Evolutionary conservation across 2,888 invertebrate genomes (phyloP).

Genomic region (Sisyra terminalis): DNA sequence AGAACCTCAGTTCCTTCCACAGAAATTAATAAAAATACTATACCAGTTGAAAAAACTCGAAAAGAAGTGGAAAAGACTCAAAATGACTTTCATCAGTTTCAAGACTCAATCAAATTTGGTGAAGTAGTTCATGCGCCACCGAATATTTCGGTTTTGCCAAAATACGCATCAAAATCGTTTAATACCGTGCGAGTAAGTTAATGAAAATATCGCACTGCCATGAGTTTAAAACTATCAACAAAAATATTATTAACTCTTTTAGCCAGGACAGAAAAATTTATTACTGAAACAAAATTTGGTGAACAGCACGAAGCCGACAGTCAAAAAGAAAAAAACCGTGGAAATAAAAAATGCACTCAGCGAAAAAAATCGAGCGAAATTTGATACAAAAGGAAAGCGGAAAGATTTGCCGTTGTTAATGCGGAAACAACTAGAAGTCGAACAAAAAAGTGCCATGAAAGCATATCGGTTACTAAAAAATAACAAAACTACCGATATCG

Average conservation of each 20-base stretch:
- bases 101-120: constrained; percentile 56
- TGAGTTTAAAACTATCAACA: too few species aligned
- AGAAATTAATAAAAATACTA: constrained; percentile 33
- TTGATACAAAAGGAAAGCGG: constrained; percentile 38
- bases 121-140: constrained; percentile 63
- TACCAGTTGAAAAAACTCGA: constrained; percentile 27
- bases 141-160: constrained; percentile 23
- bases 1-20: constrained; percentile 37
- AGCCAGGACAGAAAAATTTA: constrained; percentile 48
- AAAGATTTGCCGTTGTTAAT: constrained; percentile 40
- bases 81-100: constrained; percentile 30
- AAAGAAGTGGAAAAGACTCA: constrained; percentile 20
- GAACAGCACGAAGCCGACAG: constrained; percentile 11
- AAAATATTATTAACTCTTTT: constrained; percentile 18
- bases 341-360: constrained; percentile 6
- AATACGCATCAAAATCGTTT: constrained; percentile 25
- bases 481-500: too few species aligned
- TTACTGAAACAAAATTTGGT: constrained; percentile 36
- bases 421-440: constrained; percentile 38
- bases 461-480: constrained; percentile 39
- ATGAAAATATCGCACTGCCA: constrained; percentile 14
- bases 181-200: background rate
- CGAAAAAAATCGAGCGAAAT: constrained; percentile 13
- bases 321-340: constrained; percentile 2
- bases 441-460: constrained; percentile 37